Conservation (phyloP, 2,113 vertebrate genomes). For the Daboia siamensis region DNA sequence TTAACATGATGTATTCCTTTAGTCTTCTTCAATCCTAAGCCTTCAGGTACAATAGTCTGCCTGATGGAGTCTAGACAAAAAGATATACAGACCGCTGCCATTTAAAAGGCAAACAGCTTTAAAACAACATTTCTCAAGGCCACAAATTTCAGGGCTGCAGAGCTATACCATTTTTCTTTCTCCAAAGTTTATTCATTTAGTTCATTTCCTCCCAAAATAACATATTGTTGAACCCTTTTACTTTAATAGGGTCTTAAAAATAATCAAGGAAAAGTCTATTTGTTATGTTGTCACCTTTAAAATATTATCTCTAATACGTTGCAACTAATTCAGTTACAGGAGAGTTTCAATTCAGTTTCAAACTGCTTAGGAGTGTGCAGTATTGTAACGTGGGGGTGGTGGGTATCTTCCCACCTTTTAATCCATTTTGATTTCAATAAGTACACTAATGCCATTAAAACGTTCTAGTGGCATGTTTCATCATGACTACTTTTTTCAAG, state of each 20-base stretch:
- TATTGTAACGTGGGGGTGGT: background rate
- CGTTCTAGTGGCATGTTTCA: conserved; percentile 15
- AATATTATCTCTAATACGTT: conserved; percentile 4
- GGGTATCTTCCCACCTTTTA: background rate
- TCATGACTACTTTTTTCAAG: background rate
- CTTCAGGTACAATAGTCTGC: conserved; percentile 69
- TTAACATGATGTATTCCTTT: conserved; percentile 74
- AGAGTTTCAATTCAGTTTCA: conserved; percentile 17
- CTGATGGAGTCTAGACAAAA: conserved; percentile 75
- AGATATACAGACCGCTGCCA: conserved; percentile 64
- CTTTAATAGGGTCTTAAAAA: conserved; percentile 37
- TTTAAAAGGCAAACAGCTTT: conserved; percentile 72
- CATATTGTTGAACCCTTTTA: conserved; percentile 14
- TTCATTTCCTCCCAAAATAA: conserved; percentile 33
- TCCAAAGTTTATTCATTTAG: conserved; percentile 62
- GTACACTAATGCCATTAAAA: background rate
- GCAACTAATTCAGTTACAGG: conserved; percentile 3
- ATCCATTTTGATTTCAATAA: conserved; percentile 28
- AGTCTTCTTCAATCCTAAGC: conserved; percentile 68
- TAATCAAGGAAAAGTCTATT: conserved; percentile 26
- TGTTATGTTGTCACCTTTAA: conserved; percentile 35
- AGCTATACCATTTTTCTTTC: conserved; percentile 50
- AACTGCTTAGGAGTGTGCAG: background rate
- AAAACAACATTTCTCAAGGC: conserved; percentile 67
- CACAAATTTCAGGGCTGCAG: conserved; percentile 57